phyloP scores from a whole-genome alignment of 2,888 invertebrate genomes.

The Drosophila atripex region DNA sequence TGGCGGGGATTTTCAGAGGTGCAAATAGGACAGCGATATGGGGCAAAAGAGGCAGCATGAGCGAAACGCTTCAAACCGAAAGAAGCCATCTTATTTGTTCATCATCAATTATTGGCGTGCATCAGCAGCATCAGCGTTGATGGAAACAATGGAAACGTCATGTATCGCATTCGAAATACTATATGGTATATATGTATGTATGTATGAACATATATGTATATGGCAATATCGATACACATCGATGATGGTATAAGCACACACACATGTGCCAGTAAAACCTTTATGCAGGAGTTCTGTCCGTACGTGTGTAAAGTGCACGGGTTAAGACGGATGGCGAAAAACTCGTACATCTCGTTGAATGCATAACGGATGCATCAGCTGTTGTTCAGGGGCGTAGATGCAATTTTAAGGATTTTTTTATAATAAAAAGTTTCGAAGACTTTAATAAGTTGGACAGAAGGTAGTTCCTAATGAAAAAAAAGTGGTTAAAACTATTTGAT shows the following conservation, averaged over 20 bases:
- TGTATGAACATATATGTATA: too few species aligned
- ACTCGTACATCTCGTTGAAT: constrained; percentile 15
- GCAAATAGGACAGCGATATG: constrained; percentile 5
- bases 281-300: constrained; percentile 8
- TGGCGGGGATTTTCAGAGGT: constrained; percentile 20
- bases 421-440: not conserved
- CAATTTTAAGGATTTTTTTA: not conserved
- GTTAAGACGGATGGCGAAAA: constrained; percentile 29
- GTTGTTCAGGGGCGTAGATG: constrained; percentile 6
- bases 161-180: constrained; percentile 60
- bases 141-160: constrained; percentile 71
- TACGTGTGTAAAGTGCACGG: constrained; percentile 47
- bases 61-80: constrained; percentile 55
- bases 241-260: not conserved
- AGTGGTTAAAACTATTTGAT: too few species aligned
- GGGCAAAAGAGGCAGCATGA: constrained; percentile 16
- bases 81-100: constrained; percentile 80
- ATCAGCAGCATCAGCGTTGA: constrained; percentile 64
- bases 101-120: constrained; percentile 80
- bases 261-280: constrained; percentile 25
- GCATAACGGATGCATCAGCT: constrained; percentile 27
- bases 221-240: not conserved
- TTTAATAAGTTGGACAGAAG: too few species aligned
- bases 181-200: constrained; percentile 5
- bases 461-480: too few species aligned